These are phyloP conservation scores for Periphyllus acericola DNA, from an alignment of 2,888 invertebrate genomes.

Conservation along the genomic window DNA sequence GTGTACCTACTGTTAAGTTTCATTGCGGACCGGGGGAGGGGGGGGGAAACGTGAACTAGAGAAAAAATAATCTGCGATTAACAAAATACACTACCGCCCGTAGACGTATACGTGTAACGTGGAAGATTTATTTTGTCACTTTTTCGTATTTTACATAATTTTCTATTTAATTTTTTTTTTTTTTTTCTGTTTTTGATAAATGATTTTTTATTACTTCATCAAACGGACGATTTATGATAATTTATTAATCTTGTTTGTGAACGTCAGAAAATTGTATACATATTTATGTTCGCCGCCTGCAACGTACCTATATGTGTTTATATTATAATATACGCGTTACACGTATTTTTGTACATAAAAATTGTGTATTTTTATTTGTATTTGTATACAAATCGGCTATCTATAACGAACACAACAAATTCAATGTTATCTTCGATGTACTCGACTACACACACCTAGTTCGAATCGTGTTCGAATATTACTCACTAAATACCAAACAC, in stretches of 20 bases:
- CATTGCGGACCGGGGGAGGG: neutral
- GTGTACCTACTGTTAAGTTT: too few species aligned
- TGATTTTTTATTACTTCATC: neutral
- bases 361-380: too few species aligned
- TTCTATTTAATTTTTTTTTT: neutral
- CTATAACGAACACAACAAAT: too few species aligned
- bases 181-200: neutral
- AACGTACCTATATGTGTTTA: too few species aligned
- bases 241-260: conserved; percentile 16
- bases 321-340: too few species aligned
- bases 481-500: too few species aligned
- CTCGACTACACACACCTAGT: too few species aligned
- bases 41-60: neutral
- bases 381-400: too few species aligned
- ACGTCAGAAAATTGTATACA: neutral
- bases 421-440: too few species aligned
- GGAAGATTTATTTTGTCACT: neutral
- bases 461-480: too few species aligned
- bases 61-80: neutral
- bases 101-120: neutral
- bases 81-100: neutral
- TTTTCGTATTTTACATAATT: neutral
- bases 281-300: neutral
- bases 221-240: conserved; percentile 5
- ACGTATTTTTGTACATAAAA: too few species aligned